A percentile compares a stretch with the other conserved stretches of the same genome.
phyloP scores from a whole-genome alignment of 2,888 invertebrate genomes.

The Meiosimyza platycephala region DNA sequence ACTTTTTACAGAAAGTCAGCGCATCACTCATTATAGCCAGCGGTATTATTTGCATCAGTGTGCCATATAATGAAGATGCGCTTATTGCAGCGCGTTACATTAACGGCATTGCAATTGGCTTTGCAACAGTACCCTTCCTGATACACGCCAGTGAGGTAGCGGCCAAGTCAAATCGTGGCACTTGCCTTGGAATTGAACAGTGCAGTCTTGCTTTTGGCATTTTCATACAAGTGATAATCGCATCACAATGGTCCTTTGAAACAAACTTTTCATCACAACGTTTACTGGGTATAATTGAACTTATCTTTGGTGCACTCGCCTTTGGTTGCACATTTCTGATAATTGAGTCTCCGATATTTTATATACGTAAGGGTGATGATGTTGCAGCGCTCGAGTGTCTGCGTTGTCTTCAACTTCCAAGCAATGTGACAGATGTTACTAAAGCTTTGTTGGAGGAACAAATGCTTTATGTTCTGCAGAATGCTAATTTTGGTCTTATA shows the following conservation, averaged over 20 bases:
- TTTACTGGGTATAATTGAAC: constrained; percentile 54
- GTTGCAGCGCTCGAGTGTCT: constrained; percentile 47
- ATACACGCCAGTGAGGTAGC: constrained; percentile 57
- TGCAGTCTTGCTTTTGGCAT: constrained; percentile 51
- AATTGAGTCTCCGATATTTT: constrained; percentile 56
- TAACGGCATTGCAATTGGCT: constrained; percentile 57
- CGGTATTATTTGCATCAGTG: constrained; percentile 54
- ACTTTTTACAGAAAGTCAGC: constrained; percentile 38
- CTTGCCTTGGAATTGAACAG: constrained; percentile 52
- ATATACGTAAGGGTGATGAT: constrained; percentile 52
- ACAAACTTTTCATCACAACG: constrained; percentile 41
- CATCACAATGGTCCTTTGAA: constrained; percentile 39
- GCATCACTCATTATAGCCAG: constrained; percentile 50
- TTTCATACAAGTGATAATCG: constrained; percentile 52
- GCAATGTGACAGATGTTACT: constrained; percentile 35
- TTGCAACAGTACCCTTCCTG: constrained; percentile 54
- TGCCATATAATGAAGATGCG: constrained; percentile 46
- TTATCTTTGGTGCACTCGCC: constrained; percentile 46
- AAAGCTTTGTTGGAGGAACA: constrained; percentile 48
- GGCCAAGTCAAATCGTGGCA: constrained; percentile 46
- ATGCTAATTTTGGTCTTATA: constrained; percentile 41
- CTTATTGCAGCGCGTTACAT: constrained; percentile 56
- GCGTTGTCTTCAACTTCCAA: constrained; percentile 41
- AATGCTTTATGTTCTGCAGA: constrained; percentile 50
- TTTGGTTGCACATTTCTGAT: constrained; percentile 38